phyloP scores from a whole-genome alignment of 92 coral and sea anemone species.

The Porites lobata region DNA sequence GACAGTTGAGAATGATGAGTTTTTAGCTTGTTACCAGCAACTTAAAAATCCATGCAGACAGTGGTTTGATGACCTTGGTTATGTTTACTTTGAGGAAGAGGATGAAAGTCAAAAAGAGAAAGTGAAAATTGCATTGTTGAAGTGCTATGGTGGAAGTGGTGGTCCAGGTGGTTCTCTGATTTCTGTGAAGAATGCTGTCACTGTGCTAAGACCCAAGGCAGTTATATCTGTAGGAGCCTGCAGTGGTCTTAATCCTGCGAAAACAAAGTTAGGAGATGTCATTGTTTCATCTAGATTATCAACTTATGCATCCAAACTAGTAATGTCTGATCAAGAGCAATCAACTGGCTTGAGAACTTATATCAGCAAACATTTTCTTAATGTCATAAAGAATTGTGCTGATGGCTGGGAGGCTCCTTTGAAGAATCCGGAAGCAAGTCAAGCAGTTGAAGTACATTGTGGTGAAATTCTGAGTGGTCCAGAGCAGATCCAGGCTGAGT shows the following conservation, averaged over 20 bases:
- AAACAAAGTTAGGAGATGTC: too few species aligned
- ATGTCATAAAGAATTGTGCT: too few species aligned
- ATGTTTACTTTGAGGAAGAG: too few species aligned
- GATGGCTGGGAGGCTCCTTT: background rate
- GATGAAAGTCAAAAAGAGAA: background rate
- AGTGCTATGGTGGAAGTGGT: background rate
- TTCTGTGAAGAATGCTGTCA: slow-evolving; percentile 23
- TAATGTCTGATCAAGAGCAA: slow-evolving; percentile 9
- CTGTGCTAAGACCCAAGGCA: slow-evolving; percentile 31
- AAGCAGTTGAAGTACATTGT: too few species aligned
- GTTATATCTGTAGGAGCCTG: slow-evolving; percentile 4
- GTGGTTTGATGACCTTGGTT: too few species aligned
- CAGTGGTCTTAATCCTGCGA: too few species aligned
- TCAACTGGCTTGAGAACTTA: background rate
- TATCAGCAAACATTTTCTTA: background rate
- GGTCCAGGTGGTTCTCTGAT: slow-evolving; percentile 6
- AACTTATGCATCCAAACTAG: background rate
- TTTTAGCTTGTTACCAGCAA: too few species aligned
- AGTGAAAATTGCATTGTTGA: background rate
- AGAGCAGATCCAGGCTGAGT: background rate
- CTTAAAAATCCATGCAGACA: too few species aligned
- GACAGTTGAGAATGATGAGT: too few species aligned
- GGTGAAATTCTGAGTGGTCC: background rate
- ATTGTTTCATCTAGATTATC: too few species aligned
- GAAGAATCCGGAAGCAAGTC: background rate